A percentile compares a stretch with the other conserved stretches of the same genome.
These are phyloP conservation scores for Spicauda simplicius DNA, from an alignment of 2,888 invertebrate species.

Conservation along the genomic window DNA sequence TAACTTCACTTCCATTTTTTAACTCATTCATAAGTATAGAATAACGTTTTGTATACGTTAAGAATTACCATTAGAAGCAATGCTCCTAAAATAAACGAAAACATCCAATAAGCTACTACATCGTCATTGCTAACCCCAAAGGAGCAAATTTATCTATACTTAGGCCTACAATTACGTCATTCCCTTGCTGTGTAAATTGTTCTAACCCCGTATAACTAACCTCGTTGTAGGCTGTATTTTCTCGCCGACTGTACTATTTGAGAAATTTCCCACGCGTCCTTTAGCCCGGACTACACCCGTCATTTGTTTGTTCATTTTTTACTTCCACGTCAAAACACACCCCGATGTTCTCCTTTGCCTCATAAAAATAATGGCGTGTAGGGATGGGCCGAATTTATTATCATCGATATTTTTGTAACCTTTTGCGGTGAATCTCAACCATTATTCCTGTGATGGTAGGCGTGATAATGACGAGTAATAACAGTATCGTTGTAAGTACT, in stretches of 20 bases:
- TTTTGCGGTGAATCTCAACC: constrained; percentile 15
- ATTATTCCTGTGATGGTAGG: constrained; percentile 7
- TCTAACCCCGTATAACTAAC: constrained; percentile 33
- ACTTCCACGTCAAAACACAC: constrained; percentile 50
- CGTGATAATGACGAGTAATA: not conserved
- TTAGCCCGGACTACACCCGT: constrained; percentile 39
- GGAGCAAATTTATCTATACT: not conserved
- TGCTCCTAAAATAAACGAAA: no score
- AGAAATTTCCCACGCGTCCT: constrained; percentile 48
- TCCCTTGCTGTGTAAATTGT: not conserved
- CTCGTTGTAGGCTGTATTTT: constrained; percentile 30
- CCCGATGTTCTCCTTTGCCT: constrained; percentile 47
- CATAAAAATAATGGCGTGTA: constrained; percentile 56
- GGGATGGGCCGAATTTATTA: constrained; percentile 35
- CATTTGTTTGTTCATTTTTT: constrained; percentile 52
- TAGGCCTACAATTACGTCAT: not conserved
- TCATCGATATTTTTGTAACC: constrained; percentile 37
- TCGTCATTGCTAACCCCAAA: no score
- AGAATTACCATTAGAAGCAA: no score
- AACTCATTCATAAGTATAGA: no score
- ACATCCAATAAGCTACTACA: no score
- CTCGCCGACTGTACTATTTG: constrained; percentile 33
- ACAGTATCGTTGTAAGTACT: not conserved
- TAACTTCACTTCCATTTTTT: no score
- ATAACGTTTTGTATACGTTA: no score